A percentile compares a stretch with the other conserved stretches of the same genome.
These are phyloP conservation scores for Coenonympha glycerion DNA, from an alignment of 2,888 invertebrate genomes.

Conservation along the genomic window DNA sequence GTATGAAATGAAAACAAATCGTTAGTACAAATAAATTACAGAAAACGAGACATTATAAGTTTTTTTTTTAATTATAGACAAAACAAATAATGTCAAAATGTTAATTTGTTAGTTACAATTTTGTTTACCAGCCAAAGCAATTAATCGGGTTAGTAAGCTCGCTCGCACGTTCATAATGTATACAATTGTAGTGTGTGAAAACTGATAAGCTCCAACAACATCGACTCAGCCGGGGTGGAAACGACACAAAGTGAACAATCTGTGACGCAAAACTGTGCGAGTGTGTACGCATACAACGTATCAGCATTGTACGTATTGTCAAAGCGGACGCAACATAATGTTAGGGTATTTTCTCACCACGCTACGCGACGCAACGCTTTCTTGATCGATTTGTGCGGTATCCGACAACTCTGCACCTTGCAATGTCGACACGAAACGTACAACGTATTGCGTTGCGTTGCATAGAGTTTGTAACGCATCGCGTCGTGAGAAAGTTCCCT, in stretches of 20 bases:
- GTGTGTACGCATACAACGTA: too few relatives aligned
- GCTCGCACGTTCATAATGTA: constrained; percentile 10
- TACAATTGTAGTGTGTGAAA: constrained; percentile 10
- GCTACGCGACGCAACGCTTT: constrained; percentile 36
- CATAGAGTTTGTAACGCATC: constrained; percentile 37
- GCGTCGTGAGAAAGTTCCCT: constrained; percentile 39
- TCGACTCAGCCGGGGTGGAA: constrained; percentile 17
- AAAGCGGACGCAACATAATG: constrained; percentile 34
- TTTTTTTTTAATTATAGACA: background rate
- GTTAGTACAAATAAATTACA: background rate
- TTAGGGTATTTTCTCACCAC: constrained; percentile 36
- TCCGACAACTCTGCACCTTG: constrained; percentile 32
- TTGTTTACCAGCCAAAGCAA: constrained; percentile 22
- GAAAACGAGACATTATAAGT: background rate
- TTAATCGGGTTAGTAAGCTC: constrained; percentile 23
- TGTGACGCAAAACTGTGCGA: constrained; percentile 9
- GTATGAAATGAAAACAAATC: too few relatives aligned
- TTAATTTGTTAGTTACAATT: constrained; percentile 23
- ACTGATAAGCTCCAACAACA: constrained; percentile 28
- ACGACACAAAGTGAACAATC: constrained; percentile 5
- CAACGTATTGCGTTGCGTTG: constrained; percentile 37
- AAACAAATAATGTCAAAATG: background rate
- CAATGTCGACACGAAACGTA: constrained; percentile 36
- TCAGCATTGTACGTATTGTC: constrained; percentile 5
- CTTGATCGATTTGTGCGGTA: constrained; percentile 28